phyloP scores from a whole-genome alignment of 1,140 invertebrate genomes.

The Drosophila murphyi region DNA sequence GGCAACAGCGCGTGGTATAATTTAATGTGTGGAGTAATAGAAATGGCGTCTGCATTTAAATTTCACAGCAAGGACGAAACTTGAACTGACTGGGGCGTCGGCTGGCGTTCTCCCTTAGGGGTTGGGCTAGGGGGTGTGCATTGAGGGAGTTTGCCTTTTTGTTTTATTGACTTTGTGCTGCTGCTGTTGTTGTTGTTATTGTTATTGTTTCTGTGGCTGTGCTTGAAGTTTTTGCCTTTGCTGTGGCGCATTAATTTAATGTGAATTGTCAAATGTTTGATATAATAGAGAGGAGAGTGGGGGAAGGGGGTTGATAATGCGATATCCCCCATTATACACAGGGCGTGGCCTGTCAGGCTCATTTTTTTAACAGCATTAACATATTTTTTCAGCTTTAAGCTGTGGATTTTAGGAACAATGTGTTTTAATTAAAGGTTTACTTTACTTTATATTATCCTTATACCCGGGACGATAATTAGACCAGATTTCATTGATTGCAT shows the following conservation, averaged over 20 bases:
- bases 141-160: neutral
- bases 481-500: too few relatives aligned
- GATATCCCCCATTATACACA: constrained; percentile 4
- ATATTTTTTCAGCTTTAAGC: constrained; percentile 9
- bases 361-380: constrained; percentile 4
- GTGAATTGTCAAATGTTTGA: constrained; percentile 52
- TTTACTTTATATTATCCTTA: too few relatives aligned
- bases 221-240: constrained; percentile 21
- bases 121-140: neutral
- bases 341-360: constrained; percentile 29
- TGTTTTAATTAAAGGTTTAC: too few relatives aligned
- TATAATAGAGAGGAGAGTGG: constrained; percentile 4
- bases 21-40: constrained; percentile 79
- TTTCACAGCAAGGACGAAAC: constrained; percentile 65
- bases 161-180: constrained; percentile 36
- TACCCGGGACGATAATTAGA: too few relatives aligned
- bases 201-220: neutral
- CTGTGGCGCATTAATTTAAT: constrained; percentile 51
- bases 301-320: constrained; percentile 1
- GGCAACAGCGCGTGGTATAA: constrained; percentile 70
- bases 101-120: neutral
- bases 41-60: constrained; percentile 82
- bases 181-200: constrained; percentile 4
- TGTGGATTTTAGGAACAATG: neutral
- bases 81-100: constrained; percentile 34